Base-by-base conservation (phyloP, 1,140 invertebrate genomes). In the Ganaspis sp. region DNA sequence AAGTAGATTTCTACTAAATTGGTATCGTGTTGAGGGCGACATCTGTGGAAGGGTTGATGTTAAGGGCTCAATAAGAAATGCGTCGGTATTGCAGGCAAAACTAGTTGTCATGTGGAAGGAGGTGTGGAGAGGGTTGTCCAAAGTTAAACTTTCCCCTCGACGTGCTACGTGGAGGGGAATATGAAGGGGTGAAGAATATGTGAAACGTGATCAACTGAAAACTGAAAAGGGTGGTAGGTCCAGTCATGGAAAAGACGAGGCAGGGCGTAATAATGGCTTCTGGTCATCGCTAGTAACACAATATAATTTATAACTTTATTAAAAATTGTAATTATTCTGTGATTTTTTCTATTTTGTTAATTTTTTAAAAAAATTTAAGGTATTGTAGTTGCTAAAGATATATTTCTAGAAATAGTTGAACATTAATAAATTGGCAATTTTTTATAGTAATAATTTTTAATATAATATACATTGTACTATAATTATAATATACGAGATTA, bases 81-180 rank as follows among this genome's bases (percentile, higher is more conserved):
- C 29, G 90, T 90, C 90, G 89, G 87, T 91, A 91, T 84, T 76
- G 83, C 80, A 91, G 90, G 76, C 70, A 64, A 80, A 81, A 81
- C 79, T 72, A 79, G 82, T 81, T 79, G 73, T 83, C 29, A 81
- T 77, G 75, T 70, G 74, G 69, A 69, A 38, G 23, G 70, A 15
- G 38, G 29, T 73, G 75, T 71, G 75, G 69, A 49, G 45, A 86
- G 87, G 88, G 85, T 81, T 87, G 87, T 84, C 84, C 84, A 81
- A 84, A 84, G 69, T 77, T 45, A 64, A 76, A 37, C 45, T 76
- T 49, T 64, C 80, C 82, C 80, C 78, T 83, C 76, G 29, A 80
- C 73, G 79, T 72, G 79, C 79, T 79, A 54, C 72, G 29, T 74
- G 77, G 73, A n/a, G 58, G 12, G 58, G 26, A 64, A 15, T 6